phyloP scores from a whole-genome alignment of 2,797 vertebrate genomes.

The Typhlichthys subterraneus region DNA sequence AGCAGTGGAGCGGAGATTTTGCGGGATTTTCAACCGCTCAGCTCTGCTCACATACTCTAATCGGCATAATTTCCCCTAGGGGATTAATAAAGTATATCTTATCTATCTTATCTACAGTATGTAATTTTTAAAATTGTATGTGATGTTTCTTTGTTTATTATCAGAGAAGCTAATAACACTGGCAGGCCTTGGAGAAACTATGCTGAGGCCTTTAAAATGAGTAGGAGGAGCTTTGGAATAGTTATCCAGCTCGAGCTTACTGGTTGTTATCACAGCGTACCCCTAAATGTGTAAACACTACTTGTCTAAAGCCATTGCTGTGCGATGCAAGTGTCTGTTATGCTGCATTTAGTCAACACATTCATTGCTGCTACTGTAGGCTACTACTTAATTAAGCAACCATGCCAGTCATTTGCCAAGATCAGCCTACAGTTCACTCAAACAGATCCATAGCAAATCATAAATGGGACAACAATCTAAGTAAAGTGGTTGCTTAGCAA shows the following conservation, averaged over 20 bases:
- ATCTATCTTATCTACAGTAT: background rate
- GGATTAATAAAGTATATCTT: background rate
- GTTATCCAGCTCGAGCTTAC: slow-evolving; percentile 1
- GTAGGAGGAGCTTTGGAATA: slow-evolving; percentile 1
- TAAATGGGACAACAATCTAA: slow-evolving; percentile 24
- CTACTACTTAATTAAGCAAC: background rate
- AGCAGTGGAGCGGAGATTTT: no score
- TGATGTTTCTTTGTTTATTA: slow-evolving; percentile 2
- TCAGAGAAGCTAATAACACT: background rate
- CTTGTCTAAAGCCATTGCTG: background rate
- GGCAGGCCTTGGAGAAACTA: background rate
- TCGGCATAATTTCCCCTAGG: no score
- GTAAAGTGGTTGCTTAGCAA: slow-evolving; percentile 55
- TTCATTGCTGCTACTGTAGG: background rate
- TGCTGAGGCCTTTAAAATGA: background rate
- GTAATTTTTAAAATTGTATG: no score
- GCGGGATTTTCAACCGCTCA: background rate
- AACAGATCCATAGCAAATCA: slow-evolving; percentile 32
- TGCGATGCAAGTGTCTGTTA: background rate
- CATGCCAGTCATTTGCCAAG: background rate
- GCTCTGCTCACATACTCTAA: no score
- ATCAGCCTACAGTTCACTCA: background rate
- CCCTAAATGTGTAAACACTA: background rate
- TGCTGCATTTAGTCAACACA: background rate
- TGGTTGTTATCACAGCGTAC: background rate